Evolutionary conservation across 2,888 invertebrate genomes (phyloP), one percentile per base, ranked within the genome.

Genomic region (Isotomurus palustris): DNA sequence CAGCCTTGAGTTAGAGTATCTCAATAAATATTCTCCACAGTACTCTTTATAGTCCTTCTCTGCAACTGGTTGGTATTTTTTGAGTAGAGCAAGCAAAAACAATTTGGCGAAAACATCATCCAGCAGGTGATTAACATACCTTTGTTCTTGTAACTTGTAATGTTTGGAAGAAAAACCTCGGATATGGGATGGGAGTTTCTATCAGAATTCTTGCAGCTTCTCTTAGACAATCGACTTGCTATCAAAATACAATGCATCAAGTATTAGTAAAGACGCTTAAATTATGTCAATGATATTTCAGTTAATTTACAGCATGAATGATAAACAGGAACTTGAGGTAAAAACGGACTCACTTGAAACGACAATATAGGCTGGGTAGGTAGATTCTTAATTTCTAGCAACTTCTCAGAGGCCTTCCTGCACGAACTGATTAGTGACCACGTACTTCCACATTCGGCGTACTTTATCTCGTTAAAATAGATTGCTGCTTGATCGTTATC

Each of bases 121-220:
- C 6, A n/a, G 4, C 8, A 5, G 25, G 6, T 22, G 24, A 5
- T n/a, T 21, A 21, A 29, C 51, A 52, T 73, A 79, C 80, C 74
- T 88, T 89, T 1, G 90, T 84, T 68, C 83, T 83, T 1, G 90
- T 91, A 22, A 86, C 82, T 78, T 94, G 87, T 66, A 92, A 78
- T 57, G 83, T 83, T 82, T 93, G 91, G 78, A 88, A 91, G 75
- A 88, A 83, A 76, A 87, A 85, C 64, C 91, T 77, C 28, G 89
- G 86, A 66, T 88, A 80, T 28, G 86, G 83, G 22, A 86, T 78
- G 48, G 85, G 82, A 2, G 84, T 80, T 63, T 80, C 80, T 2
- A 82, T 79, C 35, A 86, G 76, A n/a, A 83, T 67, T 57, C 73
- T 66, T 6, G 76, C 74, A 8, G 77, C 74, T 44, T 73, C 71